Base-by-base conservation (phyloP, 2,888 invertebrate genomes). In the Pharmacophagus antenor region DNA sequence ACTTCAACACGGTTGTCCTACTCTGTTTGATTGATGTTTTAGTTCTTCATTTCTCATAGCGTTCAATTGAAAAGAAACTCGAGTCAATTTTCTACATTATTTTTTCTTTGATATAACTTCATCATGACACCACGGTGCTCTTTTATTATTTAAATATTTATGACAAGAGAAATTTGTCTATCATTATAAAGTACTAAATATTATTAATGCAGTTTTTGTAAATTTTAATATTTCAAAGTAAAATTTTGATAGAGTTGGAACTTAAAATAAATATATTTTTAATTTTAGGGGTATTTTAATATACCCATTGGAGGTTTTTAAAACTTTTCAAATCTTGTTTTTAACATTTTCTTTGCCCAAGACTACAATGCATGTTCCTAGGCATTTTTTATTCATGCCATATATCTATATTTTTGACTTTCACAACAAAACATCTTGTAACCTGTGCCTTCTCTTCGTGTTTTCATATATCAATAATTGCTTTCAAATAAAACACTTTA, bases 121-220 rank as follows among this genome's bases (percentile, higher is more conserved):
- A 31, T 59, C 49, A 42, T 31, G 17, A 37, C 20, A 27, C 49
- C 6, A 17, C 17, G 25, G 46, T 53, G 41, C 37, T 47, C 20
- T 10, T 27, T 44, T 23, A 41, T 15, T 41, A 20, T 52, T 42
- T 53, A 42, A 31, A 44, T 57, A 44, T 57, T 59, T 48, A 49
- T 44, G 59, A 59, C 44, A 49, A 49, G 59, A 42, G n/a, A 64
- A 68, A 66, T 64, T 65, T 66, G 65, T 67, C 66, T 65, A 48
- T 57, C 62, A 55, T 62, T 69, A 65, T 66, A 62, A 71, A 72
- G 77, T 77, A 79, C 79, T 76, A 69, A 74, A 72, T 76, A 77
- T 25, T 10, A 69, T 73, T 71, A 69, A 73, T 73, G 75, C 73
- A 71, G 72, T 56, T 49, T 50, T 58, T 69, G 62, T 57, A 67